phyloP scores from a whole-genome alignment of 2,797 vertebrate species.

The Vireo griseus region DNA sequence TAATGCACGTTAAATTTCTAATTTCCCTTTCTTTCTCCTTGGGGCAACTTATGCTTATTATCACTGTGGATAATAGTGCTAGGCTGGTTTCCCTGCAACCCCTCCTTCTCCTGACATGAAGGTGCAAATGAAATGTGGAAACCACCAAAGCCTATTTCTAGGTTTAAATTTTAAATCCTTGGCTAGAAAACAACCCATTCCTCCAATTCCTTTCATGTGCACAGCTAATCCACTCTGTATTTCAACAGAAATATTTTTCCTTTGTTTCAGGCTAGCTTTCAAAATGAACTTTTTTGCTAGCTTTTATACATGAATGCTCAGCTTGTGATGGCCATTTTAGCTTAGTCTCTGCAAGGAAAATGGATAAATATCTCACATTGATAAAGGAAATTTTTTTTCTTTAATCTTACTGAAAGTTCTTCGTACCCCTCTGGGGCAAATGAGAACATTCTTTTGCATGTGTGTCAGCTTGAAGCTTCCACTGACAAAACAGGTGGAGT shows the following conservation, averaged over 20 bases:
- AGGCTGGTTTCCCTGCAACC: background rate
- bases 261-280: conserved; percentile 2
- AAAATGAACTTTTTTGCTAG: background rate
- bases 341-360: background rate
- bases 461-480: background rate
- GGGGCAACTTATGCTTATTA: background rate
- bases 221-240: background rate
- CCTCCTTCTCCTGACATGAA: background rate
- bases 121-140: conserved; percentile 27
- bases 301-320: background rate
- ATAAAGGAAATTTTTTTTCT: background rate
- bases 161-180: conserved; percentile 2
- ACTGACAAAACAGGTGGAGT: background rate
- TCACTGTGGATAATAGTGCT: background rate
- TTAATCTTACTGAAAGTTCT: background rate
- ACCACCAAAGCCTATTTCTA: background rate
- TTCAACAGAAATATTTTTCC: background rate
- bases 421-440: background rate
- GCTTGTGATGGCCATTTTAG: background rate
- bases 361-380: background rate
- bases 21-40: conserved; percentile 13
- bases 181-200: background rate
- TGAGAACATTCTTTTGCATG: background rate
- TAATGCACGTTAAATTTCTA: background rate
- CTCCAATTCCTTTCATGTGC: background rate